Base-by-base conservation (phyloP, 1,140 invertebrate genomes). In the Rhopalosiphum maidis region DNA sequence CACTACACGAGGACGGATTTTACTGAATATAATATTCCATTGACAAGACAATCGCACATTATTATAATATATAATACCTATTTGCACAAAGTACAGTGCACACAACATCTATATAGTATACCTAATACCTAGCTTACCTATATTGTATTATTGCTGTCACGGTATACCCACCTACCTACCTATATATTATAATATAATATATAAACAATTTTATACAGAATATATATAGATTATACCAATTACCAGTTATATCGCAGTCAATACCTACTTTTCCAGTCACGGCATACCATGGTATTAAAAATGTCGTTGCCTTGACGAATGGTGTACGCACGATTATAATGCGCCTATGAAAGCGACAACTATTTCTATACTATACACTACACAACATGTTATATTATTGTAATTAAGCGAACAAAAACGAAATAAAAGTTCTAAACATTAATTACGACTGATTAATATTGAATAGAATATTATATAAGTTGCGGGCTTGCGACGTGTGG, bases 1-100 rank as follows among this genome's bases (percentile, higher is more conserved):
- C 60, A 77, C 60, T 77, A 77, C 60, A 77, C 60, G 60, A 77
- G 60, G 60, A 77, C 60, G 60, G 60, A 77, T 77, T 77, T 77
- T 77, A 77, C 60, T 77, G 60, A 77, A n/a, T 77, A 77, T 77
- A 77, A 77, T 77, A 77, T 77, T 77, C 60, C 60, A 77, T 77
- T 77, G 60, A 77, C 60, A 77, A 77, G 60, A 77, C 60, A 77
- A 77, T 77, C 60, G 60, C 60, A 77, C 30, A 77, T 77, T 77
- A 77, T 77, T 18, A n/a, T 77, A 77, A 77, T 77, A n/a, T 77
- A 77, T 77, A 77, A 77, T 77, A 77, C 60, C 60, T 77, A n/a
- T n/a, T n/a, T 77, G 60, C 60, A 68, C 55, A 60, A 30, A 60
- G 55, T 25, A 60, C 11, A 68, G 25, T 68, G 60, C 60, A 77